These are phyloP conservation scores for Blastobasis lacticolella DNA, from an alignment of 2,888 invertebrate species.

Conservation along the genomic window DNA sequence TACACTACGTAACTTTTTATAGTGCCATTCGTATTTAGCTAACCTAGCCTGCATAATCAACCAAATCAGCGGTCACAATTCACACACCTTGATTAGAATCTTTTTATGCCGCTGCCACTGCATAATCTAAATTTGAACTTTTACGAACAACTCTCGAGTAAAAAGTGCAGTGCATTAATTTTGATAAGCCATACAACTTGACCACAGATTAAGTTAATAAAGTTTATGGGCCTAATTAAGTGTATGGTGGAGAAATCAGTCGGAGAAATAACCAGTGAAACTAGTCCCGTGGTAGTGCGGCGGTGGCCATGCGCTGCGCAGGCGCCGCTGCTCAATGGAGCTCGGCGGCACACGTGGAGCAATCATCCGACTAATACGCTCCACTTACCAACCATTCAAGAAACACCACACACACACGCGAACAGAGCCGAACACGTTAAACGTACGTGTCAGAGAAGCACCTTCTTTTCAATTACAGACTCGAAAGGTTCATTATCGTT, in stretches of 20 bases:
- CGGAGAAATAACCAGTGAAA: background rate
- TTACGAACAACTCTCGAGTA: background rate
- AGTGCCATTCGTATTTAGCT: too few relatives aligned
- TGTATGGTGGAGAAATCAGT: conserved; percentile 2
- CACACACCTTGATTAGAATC: too few relatives aligned
- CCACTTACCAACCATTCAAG: conserved; percentile 58
- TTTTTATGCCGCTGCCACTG: too few relatives aligned
- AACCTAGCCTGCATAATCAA: too few relatives aligned
- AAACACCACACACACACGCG: conserved; percentile 28
- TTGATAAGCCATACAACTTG: background rate
- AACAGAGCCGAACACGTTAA: background rate
- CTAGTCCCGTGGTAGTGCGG: conserved; percentile 7
- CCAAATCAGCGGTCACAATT: too few relatives aligned
- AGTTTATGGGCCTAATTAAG: background rate
- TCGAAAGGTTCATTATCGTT: conserved; percentile 23
- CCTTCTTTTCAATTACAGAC: conserved; percentile 34
- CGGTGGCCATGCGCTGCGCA: conserved; percentile 34
- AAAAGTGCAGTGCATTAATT: background rate
- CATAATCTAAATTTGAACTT: too few relatives aligned
- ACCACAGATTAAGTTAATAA: background rate
- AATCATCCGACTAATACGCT: conserved; percentile 48
- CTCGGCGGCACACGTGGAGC: conserved; percentile 41
- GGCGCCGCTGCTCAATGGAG: conserved; percentile 42
- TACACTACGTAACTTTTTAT: too few relatives aligned
- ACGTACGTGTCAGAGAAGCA: background rate